phyloP scores from a whole-genome alignment of 2,797 vertebrate species.

The Enteromius fasciolatus region DNA sequence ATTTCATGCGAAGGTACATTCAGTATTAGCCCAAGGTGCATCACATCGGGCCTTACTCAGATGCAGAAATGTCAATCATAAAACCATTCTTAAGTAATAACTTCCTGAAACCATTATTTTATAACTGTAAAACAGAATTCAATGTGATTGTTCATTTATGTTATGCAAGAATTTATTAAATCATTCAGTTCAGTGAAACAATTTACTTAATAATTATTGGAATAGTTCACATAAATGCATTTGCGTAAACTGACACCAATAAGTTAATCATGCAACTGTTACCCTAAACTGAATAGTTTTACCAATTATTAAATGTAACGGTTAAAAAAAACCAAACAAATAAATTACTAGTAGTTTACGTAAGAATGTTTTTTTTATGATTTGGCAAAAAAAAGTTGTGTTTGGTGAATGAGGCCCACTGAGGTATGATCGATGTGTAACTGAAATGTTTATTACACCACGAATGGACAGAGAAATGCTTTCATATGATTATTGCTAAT shows the following conservation, averaged over 20 bases:
- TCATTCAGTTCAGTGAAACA: not conserved
- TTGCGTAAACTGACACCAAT: not conserved
- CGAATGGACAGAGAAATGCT: conserved; percentile 32
- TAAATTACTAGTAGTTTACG: not conserved
- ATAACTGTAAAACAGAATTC: not conserved
- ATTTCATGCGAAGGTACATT: conserved; percentile 50
- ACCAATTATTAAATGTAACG: not conserved
- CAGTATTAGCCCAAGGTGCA: conserved; percentile 7
- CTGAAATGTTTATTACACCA: conserved; percentile 49
- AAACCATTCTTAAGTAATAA: not conserved
- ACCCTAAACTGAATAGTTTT: not conserved
- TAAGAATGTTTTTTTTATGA: not conserved
- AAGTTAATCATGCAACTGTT: not conserved
- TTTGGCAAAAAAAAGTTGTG: not conserved
- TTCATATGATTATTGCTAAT: conserved; percentile 51
- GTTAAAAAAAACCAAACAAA: no score
- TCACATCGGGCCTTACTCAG: conserved; percentile 3
- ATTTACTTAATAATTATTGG: not conserved
- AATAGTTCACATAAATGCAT: not conserved
- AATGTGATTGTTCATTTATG: not conserved
- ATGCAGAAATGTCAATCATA: not conserved
- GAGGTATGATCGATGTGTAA: conserved; percentile 15
- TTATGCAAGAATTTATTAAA: not conserved
- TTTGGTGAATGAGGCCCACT: conserved; percentile 8
- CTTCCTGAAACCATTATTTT: not conserved